Base-by-base conservation (phyloP, 1,140 invertebrate species). In the Listronotus bonariensis region DNA sequence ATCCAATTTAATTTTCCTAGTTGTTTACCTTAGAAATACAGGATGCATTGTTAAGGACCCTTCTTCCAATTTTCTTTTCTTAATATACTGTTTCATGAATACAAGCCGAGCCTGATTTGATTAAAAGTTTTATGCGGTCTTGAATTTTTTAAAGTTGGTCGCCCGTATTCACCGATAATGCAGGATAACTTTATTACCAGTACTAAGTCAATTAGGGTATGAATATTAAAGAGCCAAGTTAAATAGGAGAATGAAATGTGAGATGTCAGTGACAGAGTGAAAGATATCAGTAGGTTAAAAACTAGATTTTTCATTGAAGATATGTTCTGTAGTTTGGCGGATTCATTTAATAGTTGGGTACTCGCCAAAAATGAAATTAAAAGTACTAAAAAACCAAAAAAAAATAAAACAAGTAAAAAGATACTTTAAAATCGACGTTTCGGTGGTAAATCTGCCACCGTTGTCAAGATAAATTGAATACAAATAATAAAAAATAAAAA, bases 81-180 rank as follows among this genome's bases (percentile, higher is more conserved):
- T 68, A 56, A 59, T 58, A 61, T 63, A 65, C 57, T 70, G 70
- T 61, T 65, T 62, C 62, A 53, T 60, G 49, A 68, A 71, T 63
- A 65, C 60, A 61, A 59, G 49, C 56, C 62, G 57, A 62, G 51
- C 58, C 42, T 42, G 68, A 72, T 70, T 72, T 70, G 65, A 70
- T 72, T 72, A 72, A 72, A 70, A 72, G 68, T 70, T 72, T 70
- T 68, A 70, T 70, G 67, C 62, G 62, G 66, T 67, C 65, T 61
- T 64, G 68, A 67, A 68, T 69, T 72, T 71, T 72, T 72, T 69
- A 63, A 66, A 65, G 54, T 59, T 52, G 43, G 56, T 55, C 51
- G 51, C 32, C 32, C 14, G n/a, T 26, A n/a, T 53, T 41, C 51
- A 46, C 61, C 65, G 59, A 61, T 71, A 71, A 63, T 66, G 57